phyloP scores from a whole-genome alignment of 2,113 vertebrate genomes.

The Lutjanus erythropterus region DNA sequence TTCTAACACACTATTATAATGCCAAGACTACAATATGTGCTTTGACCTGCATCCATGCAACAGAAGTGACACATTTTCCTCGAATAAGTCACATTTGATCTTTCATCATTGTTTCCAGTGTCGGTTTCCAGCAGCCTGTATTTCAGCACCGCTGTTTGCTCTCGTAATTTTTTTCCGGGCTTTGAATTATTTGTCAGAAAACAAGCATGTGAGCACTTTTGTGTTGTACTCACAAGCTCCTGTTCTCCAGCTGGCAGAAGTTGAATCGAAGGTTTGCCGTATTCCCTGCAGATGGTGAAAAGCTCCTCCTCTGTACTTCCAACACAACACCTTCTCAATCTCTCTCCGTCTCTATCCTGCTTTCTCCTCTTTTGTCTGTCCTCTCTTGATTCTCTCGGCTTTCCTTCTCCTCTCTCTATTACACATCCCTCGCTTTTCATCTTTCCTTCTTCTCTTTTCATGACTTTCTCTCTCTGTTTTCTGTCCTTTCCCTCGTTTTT shows the following conservation, averaged over 20 bases:
- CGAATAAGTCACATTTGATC: background rate
- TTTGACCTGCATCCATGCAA: background rate
- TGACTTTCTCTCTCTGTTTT: background rate
- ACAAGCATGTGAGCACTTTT: slow-evolving; percentile 11
- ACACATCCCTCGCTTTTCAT: background rate
- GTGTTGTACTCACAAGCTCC: slow-evolving; percentile 9
- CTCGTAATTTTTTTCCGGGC: slow-evolving; percentile 2
- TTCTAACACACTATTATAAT: background rate
- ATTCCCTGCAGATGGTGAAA: slow-evolving; percentile 34
- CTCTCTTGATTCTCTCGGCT: background rate
- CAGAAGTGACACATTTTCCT: background rate
- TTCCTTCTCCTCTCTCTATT: background rate
- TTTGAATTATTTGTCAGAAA: slow-evolving; percentile 43
- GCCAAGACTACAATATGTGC: background rate
- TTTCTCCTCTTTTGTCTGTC: background rate
- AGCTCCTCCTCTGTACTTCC: background rate
- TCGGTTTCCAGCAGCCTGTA: background rate
- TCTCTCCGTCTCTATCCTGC: background rate
- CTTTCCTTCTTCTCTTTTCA: background rate
- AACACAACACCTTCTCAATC: background rate
- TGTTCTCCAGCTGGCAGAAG: slow-evolving; percentile 46
- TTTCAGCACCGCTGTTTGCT: slow-evolving; percentile 24
- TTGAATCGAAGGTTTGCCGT: slow-evolving; percentile 33
- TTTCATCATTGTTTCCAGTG: background rate
- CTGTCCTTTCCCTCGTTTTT: background rate